phyloP scores from a whole-genome alignment of 2,888 invertebrate genomes.

The Limnephilus marmoratus region DNA sequence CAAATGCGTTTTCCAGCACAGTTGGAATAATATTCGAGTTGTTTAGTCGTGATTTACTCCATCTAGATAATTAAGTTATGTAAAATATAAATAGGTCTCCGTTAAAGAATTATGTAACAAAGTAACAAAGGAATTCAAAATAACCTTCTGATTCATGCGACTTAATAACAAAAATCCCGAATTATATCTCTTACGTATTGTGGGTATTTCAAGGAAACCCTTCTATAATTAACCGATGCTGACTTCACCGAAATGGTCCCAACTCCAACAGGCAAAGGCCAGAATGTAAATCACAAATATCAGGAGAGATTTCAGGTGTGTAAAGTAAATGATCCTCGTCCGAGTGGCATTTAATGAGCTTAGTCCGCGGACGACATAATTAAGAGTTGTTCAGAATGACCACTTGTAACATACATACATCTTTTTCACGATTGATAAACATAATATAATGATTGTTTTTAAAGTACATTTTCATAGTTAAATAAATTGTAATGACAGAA shows the following conservation, averaged over 20 bases:
- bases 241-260: not conserved
- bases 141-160: not conserved
- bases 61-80: not conserved
- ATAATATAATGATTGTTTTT: not conserved
- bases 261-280: not conserved
- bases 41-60: not conserved
- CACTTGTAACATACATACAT: not conserved
- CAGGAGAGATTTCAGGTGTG: constrained; percentile 12
- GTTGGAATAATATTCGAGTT: not conserved
- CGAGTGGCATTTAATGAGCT: constrained; percentile 41
- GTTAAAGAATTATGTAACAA: not conserved
- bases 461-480: too few species aligned
- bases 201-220: constrained; percentile 21
- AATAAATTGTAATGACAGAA: too few species aligned
- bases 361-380: not conserved
- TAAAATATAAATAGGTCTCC: not conserved
- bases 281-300: constrained; percentile 29
- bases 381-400: not conserved
- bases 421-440: not conserved
- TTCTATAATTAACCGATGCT: constrained; percentile 11
- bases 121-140: not conserved
- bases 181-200: constrained; percentile 14
- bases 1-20: not conserved
- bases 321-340: constrained; percentile 22
- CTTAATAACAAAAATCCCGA: not conserved